A percentile compares a stretch with the other conserved stretches of the same genome.
phyloP scores from a whole-genome alignment of 2,888 invertebrate genomes.

The Cephus runcator region DNA sequence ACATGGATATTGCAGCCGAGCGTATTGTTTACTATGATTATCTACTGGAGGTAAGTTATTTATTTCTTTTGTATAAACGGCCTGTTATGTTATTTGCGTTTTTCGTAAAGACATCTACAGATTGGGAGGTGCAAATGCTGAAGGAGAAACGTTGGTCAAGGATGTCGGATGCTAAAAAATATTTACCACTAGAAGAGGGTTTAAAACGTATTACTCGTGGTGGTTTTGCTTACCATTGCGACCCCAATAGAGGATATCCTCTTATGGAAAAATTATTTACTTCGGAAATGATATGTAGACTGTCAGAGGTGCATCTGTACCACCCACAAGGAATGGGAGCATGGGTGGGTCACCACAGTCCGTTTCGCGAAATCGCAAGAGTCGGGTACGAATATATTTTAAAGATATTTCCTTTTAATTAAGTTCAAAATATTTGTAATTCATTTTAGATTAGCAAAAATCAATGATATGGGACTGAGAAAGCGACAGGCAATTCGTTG shows the following conservation, averaged over 20 bases:
- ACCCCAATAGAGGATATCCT: conserved; percentile 52
- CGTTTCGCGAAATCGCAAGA: conserved; percentile 50
- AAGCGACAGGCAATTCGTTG: conserved; percentile 48
- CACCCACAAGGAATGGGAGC: conserved; percentile 37
- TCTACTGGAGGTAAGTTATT: conserved; percentile 36
- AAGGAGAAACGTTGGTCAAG: conserved; percentile 49
- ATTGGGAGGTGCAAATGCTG: conserved; percentile 49
- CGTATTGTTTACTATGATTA: conserved; percentile 44
- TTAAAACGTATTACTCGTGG: conserved; percentile 45
- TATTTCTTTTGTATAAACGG: too few species aligned
- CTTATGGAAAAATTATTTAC: conserved; percentile 48
- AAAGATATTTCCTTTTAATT: not conserved
- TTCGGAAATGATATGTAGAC: conserved; percentile 49
- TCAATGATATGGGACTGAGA: conserved; percentile 47
- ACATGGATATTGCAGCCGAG: conserved; percentile 47
- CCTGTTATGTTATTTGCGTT: not conserved
- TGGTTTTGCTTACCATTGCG: conserved; percentile 54
- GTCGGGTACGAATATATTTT: conserved; percentile 41
- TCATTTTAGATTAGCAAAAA: conserved; percentile 41
- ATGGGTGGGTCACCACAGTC: conserved; percentile 45
- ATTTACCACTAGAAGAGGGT: conserved; percentile 42
- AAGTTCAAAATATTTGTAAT: not conserved
- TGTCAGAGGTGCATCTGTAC: conserved; percentile 52
- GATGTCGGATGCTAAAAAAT: conserved; percentile 43
- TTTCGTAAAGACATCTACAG: conserved; percentile 15